Evolutionary conservation across 2,113 vertebrate genomes (phyloP).

Genomic region (Oxyura jamaicensis): DNA sequence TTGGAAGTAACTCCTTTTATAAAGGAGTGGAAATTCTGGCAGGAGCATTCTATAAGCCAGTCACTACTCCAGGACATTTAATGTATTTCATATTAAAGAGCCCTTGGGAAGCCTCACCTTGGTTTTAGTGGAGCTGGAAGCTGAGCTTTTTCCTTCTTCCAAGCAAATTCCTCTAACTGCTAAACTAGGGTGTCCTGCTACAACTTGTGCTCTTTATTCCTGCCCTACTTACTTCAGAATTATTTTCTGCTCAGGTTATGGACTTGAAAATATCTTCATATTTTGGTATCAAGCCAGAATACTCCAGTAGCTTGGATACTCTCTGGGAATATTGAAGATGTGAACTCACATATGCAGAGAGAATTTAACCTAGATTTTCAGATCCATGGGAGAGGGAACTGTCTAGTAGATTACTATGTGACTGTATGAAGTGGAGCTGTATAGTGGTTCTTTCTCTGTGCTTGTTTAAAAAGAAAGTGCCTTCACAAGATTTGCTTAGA

Average conservation of each 20-base stretch:
- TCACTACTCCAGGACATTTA: background rate
- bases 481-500: background rate
- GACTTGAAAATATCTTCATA: constrained; percentile 26
- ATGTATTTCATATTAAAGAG: background rate
- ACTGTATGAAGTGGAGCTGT: background rate
- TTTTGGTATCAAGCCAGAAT: background rate
- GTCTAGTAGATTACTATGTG: background rate
- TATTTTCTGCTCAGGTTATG: background rate
- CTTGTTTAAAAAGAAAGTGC: background rate
- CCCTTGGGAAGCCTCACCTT: background rate
- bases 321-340: background rate
- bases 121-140: background rate
- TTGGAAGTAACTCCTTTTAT: background rate
- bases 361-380: background rate
- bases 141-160: background rate
- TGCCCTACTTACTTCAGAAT: constrained; percentile 16
- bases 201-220: background rate
- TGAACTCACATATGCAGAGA: background rate
- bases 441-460: background rate
- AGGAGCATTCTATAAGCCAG: background rate
- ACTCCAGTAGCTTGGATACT: background rate
- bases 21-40: background rate
- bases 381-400: background rate
- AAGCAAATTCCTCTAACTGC: background rate
- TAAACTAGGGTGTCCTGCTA: background rate